These are phyloP conservation scores for Ursus arctos DNA, from an alignment of 2,113 vertebrate genomes.

Conservation along the genomic window DNA sequence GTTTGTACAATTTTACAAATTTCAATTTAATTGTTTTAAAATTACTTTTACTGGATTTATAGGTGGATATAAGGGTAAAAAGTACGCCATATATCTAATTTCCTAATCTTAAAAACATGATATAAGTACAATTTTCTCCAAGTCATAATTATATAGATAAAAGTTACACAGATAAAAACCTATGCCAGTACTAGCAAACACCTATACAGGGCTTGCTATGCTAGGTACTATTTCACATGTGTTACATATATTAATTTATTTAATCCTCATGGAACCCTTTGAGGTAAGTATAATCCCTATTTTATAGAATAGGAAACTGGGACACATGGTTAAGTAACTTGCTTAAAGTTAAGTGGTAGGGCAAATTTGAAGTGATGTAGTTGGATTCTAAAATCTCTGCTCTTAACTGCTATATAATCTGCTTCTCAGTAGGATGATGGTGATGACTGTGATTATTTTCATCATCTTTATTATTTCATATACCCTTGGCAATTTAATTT, in stretches of 20 bases:
- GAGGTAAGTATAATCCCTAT: neutral
- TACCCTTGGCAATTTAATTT: neutral
- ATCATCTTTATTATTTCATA: neutral
- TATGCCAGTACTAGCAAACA: neutral
- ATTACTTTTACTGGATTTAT: neutral
- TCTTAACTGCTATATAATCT: neutral
- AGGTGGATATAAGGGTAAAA: neutral
- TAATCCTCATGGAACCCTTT: neutral
- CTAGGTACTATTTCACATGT: neutral
- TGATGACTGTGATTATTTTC: neutral
- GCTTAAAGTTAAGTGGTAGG: neutral
- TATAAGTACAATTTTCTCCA: neutral
- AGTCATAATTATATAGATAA: neutral
- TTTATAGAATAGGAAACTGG: neutral
- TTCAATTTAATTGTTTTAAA: neutral
- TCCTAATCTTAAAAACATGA: neutral
- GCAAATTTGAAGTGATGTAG: neutral
- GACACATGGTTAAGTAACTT: neutral
- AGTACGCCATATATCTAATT: neutral
- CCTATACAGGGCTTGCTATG: neutral
- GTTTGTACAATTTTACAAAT: neutral
- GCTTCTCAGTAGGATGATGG: neutral
- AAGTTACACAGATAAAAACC: neutral
- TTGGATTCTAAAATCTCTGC: neutral
- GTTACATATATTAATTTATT: neutral